Conservation (phyloP, 2,113 vertebrate species). For the Urocolius indicus region DNA sequence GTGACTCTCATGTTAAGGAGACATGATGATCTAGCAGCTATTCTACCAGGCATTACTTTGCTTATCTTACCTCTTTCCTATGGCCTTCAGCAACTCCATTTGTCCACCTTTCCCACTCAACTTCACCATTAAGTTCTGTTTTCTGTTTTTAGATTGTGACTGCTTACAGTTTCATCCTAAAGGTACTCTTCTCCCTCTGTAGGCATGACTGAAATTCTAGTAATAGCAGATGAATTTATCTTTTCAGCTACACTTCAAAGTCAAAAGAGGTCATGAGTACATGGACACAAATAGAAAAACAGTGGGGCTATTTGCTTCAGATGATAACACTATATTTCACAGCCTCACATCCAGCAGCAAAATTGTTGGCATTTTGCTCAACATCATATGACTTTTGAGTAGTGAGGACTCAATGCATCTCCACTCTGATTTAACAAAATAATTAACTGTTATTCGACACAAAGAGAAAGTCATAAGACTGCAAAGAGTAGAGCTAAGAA, state of each 20-base stretch:
- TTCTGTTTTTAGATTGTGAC: not conserved
- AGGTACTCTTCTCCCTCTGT: not conserved
- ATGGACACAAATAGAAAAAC: not conserved
- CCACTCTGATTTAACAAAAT: conserved; percentile 41
- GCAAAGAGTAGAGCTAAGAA: not conserved
- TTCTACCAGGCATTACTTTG: not conserved
- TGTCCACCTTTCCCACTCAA: not conserved
- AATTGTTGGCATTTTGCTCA: conserved; percentile 22
- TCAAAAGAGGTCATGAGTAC: conserved; percentile 12
- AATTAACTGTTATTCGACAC: conserved; percentile 14
- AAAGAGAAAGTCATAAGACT: conserved; percentile 51
- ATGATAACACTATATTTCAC: conserved; percentile 27
- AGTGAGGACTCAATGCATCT: not conserved
- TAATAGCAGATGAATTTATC: conserved; percentile 10
- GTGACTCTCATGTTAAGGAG: not conserved
- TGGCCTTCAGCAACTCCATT: not conserved
- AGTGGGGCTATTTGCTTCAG: not conserved
- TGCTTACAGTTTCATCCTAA: not conserved
- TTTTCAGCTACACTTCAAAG: conserved; percentile 16
- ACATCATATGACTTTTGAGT: conserved; percentile 43
- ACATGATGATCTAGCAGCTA: not conserved
- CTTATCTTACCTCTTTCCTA: not conserved
- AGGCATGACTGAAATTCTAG: conserved; percentile 10
- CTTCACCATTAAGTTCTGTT: not conserved
- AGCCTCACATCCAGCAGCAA: conserved; percentile 5